Percentiles rank a stretch among this genome's conserved stretches.
These are phyloP conservation scores for Exocentrus adspersus DNA, from an alignment of 2,888 invertebrate species.

Conservation along the genomic window DNA sequence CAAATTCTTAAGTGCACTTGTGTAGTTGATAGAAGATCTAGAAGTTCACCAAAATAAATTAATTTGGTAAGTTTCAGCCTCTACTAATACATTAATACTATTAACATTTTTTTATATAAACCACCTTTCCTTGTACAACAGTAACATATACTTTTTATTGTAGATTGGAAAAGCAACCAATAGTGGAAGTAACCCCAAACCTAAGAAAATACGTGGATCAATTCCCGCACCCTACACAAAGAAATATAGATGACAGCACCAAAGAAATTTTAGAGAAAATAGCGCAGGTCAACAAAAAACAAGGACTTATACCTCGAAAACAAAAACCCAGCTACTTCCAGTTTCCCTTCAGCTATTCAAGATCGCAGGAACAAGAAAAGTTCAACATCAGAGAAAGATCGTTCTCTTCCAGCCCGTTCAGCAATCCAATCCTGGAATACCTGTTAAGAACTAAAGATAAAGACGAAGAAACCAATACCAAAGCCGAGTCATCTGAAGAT, in stretches of 20 bases:
- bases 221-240: conserved; percentile 14
- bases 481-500: conserved; percentile 12
- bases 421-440: conserved; percentile 58
- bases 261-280: conserved; percentile 69
- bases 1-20: conserved; percentile 40
- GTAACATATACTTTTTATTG: conserved; percentile 31
- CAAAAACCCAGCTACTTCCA: conserved; percentile 48
- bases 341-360: conserved; percentile 51
- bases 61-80: conserved; percentile 50
- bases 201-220: neutral
- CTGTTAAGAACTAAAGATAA: conserved; percentile 44
- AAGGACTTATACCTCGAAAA: conserved; percentile 56
- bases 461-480: conserved; percentile 22
- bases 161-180: conserved; percentile 40
- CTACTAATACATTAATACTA: conserved; percentile 37
- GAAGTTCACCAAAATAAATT: conserved; percentile 22
- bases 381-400: neutral
- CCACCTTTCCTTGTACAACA: neutral
- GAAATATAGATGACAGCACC: conserved; percentile 51
- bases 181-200: conserved; percentile 23
- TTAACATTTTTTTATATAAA: conserved; percentile 31
- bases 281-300: conserved; percentile 66
- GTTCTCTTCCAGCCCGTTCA: conserved; percentile 51
- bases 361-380: conserved; percentile 38
- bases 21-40: conserved; percentile 51